Evolutionary conservation across 64 coral and sea anemone genomes (phyloP), one percentile per base, ranked within the genome.

Genomic region (Pocillopora verrucosa): DNA sequence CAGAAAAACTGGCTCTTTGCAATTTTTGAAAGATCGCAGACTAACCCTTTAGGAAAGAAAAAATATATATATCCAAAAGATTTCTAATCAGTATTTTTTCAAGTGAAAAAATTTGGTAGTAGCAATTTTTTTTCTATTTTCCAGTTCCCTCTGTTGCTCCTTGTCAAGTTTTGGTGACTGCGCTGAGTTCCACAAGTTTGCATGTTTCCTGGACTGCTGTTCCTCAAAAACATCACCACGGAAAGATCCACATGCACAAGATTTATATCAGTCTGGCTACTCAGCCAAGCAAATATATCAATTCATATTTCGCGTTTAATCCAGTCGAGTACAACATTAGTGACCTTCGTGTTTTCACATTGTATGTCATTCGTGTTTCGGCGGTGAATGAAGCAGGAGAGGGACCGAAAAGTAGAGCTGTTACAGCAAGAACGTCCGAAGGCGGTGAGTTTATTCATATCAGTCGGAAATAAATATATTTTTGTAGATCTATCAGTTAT

Each of bases 401-500:
- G 62, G 79, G 79, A 36, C 58, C 79, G 11, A 81, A 81, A 36
- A 81, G 79, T 63, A 1, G 0, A 5, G 9, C 26, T 7, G 57
- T 81, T 24, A 81, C 60, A 63, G 58, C 59, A 24, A n/a, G 79
- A 63, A 81, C 79, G 7, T 36, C 61, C 58, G 59, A 81, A 30
- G 58, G 79, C 24, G 79, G 79, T 81, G 36, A 62, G 79, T 16
- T 81, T 9, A 20, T 22, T 20, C 41, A 45, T 45, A 37, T 77
- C 13, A 15, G 35, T 4, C 26, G 30, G 2, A 15, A 15, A 13
- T 36, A 37, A 36, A 9, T 38, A 14, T 1, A 25, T 56, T 77
- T 45, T 56, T 12, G 7, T 11, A 77, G 15, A 16, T 56, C 51
- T 9, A 56, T 62, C 2, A 15, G 1, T 5, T 67, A 5, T 2